These are phyloP conservation scores for Simalia tracyae DNA, from an alignment of 2,797 vertebrate species.

Conservation along the genomic window DNA sequence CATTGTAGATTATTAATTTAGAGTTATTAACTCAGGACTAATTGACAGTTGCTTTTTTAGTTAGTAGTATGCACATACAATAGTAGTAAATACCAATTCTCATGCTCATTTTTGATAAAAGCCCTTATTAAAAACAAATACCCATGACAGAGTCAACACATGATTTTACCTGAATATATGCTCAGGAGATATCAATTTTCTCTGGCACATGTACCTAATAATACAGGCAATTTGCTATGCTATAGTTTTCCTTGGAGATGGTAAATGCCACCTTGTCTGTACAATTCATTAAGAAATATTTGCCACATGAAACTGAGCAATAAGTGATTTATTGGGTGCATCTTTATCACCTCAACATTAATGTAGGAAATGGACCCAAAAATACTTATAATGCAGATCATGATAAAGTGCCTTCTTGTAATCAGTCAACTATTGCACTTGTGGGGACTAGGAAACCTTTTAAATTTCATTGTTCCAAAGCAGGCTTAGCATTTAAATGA, in stretches of 20 bases:
- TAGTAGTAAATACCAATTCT: not conserved
- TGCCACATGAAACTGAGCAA: not conserved
- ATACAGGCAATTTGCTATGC: not conserved
- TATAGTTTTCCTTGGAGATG: not conserved
- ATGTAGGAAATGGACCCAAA: not conserved
- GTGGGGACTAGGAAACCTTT: not conserved
- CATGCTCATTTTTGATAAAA: not conserved
- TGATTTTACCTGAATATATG: not conserved
- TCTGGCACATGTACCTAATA: not conserved
- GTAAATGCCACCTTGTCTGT: not conserved
- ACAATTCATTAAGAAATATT: not conserved
- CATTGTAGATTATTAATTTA: not conserved
- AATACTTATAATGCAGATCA: not conserved
- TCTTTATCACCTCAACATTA: not conserved
- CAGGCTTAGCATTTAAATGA: not conserved
- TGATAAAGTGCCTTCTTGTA: not conserved
- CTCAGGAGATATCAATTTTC: not conserved
- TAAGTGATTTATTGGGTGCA: not conserved
- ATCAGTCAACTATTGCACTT: not conserved
- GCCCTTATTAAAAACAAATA: not conserved
- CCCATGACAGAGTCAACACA: not conserved
- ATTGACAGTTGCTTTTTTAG: constrained; percentile 17
- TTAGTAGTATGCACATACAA: not conserved
- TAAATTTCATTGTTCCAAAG: not conserved
- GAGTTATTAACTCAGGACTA: not conserved